Base-by-base conservation (phyloP, 1,140 invertebrate species). In the Parasteatoda tepidariorum region DNA sequence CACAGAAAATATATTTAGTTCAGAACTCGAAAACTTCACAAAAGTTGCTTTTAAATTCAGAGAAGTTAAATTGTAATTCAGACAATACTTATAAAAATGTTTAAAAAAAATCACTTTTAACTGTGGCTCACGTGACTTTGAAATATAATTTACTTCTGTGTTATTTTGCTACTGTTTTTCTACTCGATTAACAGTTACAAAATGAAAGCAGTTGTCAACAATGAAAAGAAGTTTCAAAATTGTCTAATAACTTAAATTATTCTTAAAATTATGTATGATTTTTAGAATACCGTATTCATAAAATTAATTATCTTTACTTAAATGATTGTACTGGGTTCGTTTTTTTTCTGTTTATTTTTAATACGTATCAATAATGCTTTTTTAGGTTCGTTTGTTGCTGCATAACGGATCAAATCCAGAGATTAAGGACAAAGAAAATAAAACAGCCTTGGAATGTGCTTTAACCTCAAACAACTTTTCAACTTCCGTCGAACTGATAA, bases 381-480 rank as follows among this genome's bases (percentile, higher is more conserved):
- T 67, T 22, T 33, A 73, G 68, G 26, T 73, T 11, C 54, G 11
- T 2, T 9, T 57, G 3, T 54, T 73, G 54, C 18, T 55, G 15
- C 30, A 15, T 18, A 9, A 55, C 30, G 24, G 4, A 30, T 18
- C 31, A 18, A 22, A 73, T 30, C 22, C 15, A 5, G 68, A 73
- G 26, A 7, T 57, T 22, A 73, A 57, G 24, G 57, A 73, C 22
- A 57, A 30, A 18, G 68, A 73, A 57, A 57, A 73, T n/a, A 33
- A 18, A 18, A 73, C 68, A 2, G 41, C 68, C 15, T 28, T 73
- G 28, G 68, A 73, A 57, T 73, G 68, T 57, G 68, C 68, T n/a
- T 30, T 73, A 24, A 28, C 22, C 3, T 18, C 48, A 9, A 24
- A 30, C 30, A 73, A 57, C 22, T 6, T 73, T 31, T 54, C 68